These are phyloP conservation scores for Spodoptera picta DNA, from an alignment of 2,888 invertebrate genomes.

Conservation along the genomic window DNA sequence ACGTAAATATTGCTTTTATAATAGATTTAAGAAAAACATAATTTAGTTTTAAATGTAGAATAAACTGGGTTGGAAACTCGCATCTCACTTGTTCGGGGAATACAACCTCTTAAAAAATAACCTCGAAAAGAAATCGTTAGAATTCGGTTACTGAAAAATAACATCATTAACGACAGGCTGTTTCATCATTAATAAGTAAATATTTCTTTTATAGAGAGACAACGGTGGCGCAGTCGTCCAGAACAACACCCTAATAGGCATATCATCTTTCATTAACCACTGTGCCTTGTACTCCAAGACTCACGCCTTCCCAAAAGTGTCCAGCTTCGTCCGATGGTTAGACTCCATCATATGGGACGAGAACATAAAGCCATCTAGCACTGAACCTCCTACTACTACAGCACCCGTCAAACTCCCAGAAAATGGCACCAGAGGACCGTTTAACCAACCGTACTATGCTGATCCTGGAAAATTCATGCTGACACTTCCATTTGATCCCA, in stretches of 20 bases:
- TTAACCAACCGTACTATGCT: slow-evolving; percentile 50
- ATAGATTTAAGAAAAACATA: too few species aligned
- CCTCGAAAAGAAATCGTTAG: too few species aligned
- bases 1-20: too few species aligned
- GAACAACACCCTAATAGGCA: slow-evolving; percentile 78
- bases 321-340: slow-evolving; percentile 77
- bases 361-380: slow-evolving; percentile 68
- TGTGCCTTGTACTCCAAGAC: slow-evolving; percentile 80
- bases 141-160: too few species aligned
- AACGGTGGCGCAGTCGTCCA: slow-evolving; percentile 83
- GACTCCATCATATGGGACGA: slow-evolving; percentile 84
- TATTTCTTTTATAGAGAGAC: slow-evolving; percentile 73
- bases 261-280: slow-evolving; percentile 75
- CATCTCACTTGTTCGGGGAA: too few species aligned
- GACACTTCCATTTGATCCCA: slow-evolving; percentile 79
- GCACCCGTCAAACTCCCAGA: slow-evolving; percentile 30
- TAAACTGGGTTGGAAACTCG: too few species aligned
- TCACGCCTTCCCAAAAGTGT: slow-evolving; percentile 80
- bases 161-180: background rate
- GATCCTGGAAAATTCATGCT: slow-evolving; percentile 75
- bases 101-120: too few species aligned
- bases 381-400: slow-evolving; percentile 35
- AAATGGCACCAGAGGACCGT: slow-evolving; percentile 58
- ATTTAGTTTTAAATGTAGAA: too few species aligned
- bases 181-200: slow-evolving; percentile 15